Base-by-base conservation (phyloP, 2,797 vertebrate genomes). In the Danio tinwini region DNA sequence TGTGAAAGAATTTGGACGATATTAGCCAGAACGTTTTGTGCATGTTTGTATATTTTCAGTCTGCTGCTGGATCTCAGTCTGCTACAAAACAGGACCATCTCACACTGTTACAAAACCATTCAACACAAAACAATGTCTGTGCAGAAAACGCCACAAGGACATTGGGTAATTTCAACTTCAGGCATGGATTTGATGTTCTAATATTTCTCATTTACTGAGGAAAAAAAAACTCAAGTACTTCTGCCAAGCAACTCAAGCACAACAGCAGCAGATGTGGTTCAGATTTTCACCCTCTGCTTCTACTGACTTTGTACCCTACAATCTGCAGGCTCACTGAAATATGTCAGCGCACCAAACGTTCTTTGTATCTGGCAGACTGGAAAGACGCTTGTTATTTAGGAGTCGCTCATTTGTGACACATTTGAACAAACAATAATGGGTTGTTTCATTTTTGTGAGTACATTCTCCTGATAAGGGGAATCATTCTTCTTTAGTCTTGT, bases 401-500 rank as follows among this genome's bases (percentile, higher is more conserved):
- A 55, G 14, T 63, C 4, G 21, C 49, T 52, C 59, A 1, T 39
- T 39, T 64, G 58, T 19, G 77, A 65, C 76, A 69, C 62, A 50
- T 52, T 65, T 65, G 61, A 73, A 72, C 59, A 64, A 65, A 80
- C 62, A 76, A 65, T 65, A 65, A 76, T 12, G 8, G 59, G 16
- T 69, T 80, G 61, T 62, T 78, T 62, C 29, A 12, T 10, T 52
- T 29, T 70, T 52, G 68, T n/a, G 9, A 62, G 47, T 62, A 21
- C 39, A 70, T 78, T 61, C 47, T 53, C n/a, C 56, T 62, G 58
- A 78, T 78, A 67, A 78, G 67, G 75, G 72, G 45, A 61, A 29
- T 76, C 74, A 76, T 70, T 63, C 55, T 81, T 74, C 40, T 81
- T 74, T 49, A 16, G 8, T 12, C 59, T 71, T 62, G 73, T 72